These are phyloP conservation scores for Ypsolopha sequella DNA, from an alignment of 2,888 invertebrate genomes.

Conservation along the genomic window DNA sequence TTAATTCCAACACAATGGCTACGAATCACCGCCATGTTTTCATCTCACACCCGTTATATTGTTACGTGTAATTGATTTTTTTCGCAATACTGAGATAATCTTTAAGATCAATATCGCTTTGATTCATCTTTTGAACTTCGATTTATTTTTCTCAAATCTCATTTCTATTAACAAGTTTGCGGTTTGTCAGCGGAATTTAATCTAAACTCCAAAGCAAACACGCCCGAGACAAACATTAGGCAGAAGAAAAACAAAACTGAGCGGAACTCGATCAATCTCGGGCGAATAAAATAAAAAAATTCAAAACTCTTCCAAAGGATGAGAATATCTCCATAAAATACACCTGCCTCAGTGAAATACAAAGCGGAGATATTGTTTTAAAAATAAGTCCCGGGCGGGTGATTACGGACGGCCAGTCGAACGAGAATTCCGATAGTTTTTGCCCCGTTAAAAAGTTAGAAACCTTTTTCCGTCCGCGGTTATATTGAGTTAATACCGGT, in stretches of 20 bases:
- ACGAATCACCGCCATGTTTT: conserved; percentile 31
- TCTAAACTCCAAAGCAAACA: conserved; percentile 56
- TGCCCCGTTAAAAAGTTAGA: conserved; percentile 66
- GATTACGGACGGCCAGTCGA: conserved; percentile 54
- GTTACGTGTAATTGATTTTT: conserved; percentile 53
- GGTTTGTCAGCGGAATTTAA: conserved; percentile 30
- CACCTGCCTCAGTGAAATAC: conserved; percentile 60
- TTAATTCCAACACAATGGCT: conserved; percentile 52
- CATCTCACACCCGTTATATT: conserved; percentile 45
- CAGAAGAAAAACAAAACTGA: conserved; percentile 61
- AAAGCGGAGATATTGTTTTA: conserved; percentile 62
- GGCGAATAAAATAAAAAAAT: conserved; percentile 44
- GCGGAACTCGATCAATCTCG: conserved; percentile 43
- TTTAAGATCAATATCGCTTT: neutral
- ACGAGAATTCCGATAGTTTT: conserved; percentile 67
- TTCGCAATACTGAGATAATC: conserved; percentile 4
- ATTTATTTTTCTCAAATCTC: conserved; percentile 2
- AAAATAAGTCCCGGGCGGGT: conserved; percentile 52
- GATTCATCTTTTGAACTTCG: conserved; percentile 4
- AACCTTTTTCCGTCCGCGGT: conserved; percentile 50
- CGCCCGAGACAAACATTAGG: conserved; percentile 50
- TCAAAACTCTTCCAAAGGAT: conserved; percentile 41
- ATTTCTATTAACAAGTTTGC: conserved; percentile 3
- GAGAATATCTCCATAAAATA: conserved; percentile 48
- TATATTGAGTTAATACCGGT: conserved; percentile 66